Evolutionary conservation across 2,888 invertebrate genomes (phyloP), one percentile per base, ranked within the genome.

Genomic region (Acholoe squamosa): DNA sequence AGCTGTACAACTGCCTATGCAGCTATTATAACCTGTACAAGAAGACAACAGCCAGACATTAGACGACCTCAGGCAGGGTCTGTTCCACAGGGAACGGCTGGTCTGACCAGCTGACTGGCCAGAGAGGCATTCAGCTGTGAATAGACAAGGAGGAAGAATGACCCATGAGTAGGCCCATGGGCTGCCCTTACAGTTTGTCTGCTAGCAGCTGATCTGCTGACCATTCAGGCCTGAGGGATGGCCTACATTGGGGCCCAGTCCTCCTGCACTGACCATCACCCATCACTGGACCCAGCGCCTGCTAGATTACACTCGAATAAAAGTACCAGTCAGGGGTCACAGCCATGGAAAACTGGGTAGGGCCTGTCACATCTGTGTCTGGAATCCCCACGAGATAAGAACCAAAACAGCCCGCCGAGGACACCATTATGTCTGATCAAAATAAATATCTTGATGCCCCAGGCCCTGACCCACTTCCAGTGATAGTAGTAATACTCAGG

Each of bases 291-390:
- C 25, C 14, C 86, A 12, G 19, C 54, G 86, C 56, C 86, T 54
- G 86, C 86, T 86, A 86, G 86, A 86, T 86, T 86, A 86, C 86
- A 52, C 86, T 31, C 56, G 86, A 86, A 86, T 86, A 86, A 86
- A 86, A 86, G 86, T 54, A 86, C 54, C 86, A 86, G 86, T 86
- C 86, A 52, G 86, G 86, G 86, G 86, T 86, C 86, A 86, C 25
- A 31, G 86, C 1, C 12, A 54, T 54, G 86, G 86, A 86, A 86
- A 86, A 52, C 52, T 86, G 54, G 86, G 86, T 12, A 19, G 54
- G 28, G 22, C 28, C 56, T 31, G 86, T 54, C 86, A 52, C 86
- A 54, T 28, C 86, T 54, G 86, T 86, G 86, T 52, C 86, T 86
- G 54, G 54, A 54, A 86, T 31, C 33, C 86, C 19, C 86, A 43